phyloP scores from a whole-genome alignment of 2,888 invertebrate genomes.

The Macroteleia sp. region DNA sequence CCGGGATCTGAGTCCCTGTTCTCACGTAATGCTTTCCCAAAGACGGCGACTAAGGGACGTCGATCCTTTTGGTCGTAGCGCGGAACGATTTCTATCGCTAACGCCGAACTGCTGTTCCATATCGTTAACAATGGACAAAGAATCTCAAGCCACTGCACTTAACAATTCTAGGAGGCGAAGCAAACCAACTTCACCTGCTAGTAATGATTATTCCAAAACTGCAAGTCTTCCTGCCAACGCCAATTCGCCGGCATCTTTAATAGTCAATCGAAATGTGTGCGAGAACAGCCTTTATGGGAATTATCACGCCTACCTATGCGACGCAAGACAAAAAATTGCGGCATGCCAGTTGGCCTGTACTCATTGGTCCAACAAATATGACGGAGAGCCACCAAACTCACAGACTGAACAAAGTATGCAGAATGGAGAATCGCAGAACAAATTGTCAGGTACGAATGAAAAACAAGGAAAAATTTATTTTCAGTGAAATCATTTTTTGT shows the following conservation, averaged over 20 bases:
- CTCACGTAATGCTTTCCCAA: slow-evolving; percentile 93
- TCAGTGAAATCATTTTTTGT: too few species aligned
- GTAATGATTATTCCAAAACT: slow-evolving; percentile 47
- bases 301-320: slow-evolving; percentile 93
- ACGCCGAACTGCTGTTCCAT: slow-evolving; percentile 88
- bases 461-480: too few species aligned
- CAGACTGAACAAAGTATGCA: not conserved
- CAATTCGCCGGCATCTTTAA: slow-evolving; percentile 23
- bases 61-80: slow-evolving; percentile 90
- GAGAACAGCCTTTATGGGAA: slow-evolving; percentile 90
- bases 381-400: slow-evolving; percentile 85
- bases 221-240: slow-evolving; percentile 67
- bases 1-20: slow-evolving; percentile 92
- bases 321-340: slow-evolving; percentile 91
- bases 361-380: slow-evolving; percentile 92
- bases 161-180: not conserved
- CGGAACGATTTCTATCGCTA: slow-evolving; percentile 90
- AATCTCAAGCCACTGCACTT: slow-evolving; percentile 50
- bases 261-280: not conserved
- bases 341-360: slow-evolving; percentile 90
- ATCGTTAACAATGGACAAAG: slow-evolving; percentile 24
- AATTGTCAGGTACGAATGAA: slow-evolving; percentile 25
- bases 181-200: slow-evolving; percentile 31
- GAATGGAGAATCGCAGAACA: slow-evolving; percentile 28
- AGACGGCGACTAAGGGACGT: slow-evolving; percentile 88